Evolutionary conservation across 2,888 invertebrate genomes (phyloP).

Genomic region (Callimorpha dominula): DNA sequence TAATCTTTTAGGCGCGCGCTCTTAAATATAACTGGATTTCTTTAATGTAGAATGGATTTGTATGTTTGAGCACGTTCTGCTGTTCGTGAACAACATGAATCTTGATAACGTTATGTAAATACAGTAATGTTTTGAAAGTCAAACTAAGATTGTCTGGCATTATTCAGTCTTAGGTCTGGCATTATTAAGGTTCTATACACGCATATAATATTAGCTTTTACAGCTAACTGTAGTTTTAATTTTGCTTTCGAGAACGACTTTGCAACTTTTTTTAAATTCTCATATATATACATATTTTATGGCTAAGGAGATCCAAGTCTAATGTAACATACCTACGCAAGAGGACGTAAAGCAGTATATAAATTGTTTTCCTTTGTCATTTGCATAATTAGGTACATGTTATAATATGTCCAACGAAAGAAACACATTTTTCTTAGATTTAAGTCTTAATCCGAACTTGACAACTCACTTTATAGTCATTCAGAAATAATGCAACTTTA

Average conservation of each 20-base stretch:
- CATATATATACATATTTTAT: no score
- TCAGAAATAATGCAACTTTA: neutral
- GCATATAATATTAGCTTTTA: neutral
- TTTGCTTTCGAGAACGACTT: neutral
- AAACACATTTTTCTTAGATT: no score
- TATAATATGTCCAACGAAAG: no score
- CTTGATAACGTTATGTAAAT: constrained; percentile 23
- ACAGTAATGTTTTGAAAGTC: constrained; percentile 10
- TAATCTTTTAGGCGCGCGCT: constrained; percentile 55
- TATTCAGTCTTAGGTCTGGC: neutral
- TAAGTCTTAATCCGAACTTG: neutral
- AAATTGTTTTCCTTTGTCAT: no score
- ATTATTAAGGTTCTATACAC: neutral
- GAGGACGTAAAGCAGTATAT: no score
- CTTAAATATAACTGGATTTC: constrained; percentile 49
- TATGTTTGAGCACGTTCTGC: constrained; percentile 41
- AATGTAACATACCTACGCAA: no score
- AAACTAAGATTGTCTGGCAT: constrained; percentile 3
- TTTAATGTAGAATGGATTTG: constrained; percentile 49
- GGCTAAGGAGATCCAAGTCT: no score
- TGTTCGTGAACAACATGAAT: constrained; percentile 17
- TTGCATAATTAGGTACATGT: no score
- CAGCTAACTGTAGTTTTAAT: neutral
- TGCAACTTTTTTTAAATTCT: neutral
- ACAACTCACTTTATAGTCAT: neutral